These are phyloP conservation scores for Cichlasoma orientale DNA, from an alignment of 2,797 vertebrate genomes.

Conservation along the genomic window DNA sequence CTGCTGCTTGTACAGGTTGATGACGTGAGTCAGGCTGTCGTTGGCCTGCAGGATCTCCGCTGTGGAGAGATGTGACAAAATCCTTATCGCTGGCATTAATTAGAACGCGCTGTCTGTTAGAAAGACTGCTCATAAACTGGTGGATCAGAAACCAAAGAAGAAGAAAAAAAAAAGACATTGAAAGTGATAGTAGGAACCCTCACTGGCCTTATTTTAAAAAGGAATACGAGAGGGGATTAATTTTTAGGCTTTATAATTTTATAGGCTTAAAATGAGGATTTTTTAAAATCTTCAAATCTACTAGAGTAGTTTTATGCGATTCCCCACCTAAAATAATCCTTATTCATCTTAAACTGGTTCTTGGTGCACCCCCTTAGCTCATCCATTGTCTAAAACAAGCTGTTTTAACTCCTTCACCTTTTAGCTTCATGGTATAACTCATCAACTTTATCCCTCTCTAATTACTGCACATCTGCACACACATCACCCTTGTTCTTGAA, in stretches of 20 bases:
- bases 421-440: too few relatives aligned
- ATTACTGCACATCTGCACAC: too few relatives aligned
- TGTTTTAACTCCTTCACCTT: too few relatives aligned
- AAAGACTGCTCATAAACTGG: background rate
- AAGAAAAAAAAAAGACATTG: too few relatives aligned
- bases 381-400: too few relatives aligned
- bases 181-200: background rate
- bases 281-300: too few relatives aligned
- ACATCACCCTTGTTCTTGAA: background rate
- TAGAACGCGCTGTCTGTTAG: background rate
- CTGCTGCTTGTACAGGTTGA: conserved; percentile 94
- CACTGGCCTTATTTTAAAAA: background rate
- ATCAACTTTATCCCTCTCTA: too few relatives aligned
- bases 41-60: conserved; percentile 98
- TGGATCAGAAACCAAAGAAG: background rate
- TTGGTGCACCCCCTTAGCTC: too few relatives aligned
- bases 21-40: conserved; percentile 96
- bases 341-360: too few relatives aligned
- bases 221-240: background rate
- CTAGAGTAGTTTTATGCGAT: too few relatives aligned
- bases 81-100: background rate
- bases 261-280: too few relatives aligned
- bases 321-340: too few relatives aligned
- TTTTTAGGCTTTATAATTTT: background rate
- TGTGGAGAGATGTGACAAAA: conserved; percentile 53